Evolutionary conservation across 2,797 vertebrate species (phyloP).

Genomic region (Oophaga sylvatica): DNA sequence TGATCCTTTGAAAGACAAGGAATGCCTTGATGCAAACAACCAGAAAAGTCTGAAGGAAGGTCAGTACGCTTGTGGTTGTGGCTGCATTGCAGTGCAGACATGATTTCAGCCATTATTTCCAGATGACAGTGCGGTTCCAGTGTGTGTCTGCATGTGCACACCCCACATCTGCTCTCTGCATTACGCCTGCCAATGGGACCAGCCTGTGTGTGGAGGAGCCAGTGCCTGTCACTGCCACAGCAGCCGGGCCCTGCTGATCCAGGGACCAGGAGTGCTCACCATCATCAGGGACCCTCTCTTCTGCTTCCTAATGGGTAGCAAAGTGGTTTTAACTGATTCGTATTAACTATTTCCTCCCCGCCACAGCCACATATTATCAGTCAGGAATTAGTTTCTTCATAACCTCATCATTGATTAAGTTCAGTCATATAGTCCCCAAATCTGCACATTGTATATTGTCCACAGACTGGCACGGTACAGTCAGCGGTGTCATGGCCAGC

Average conservation of each 20-base stretch:
- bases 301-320: slow-evolving; percentile 21
- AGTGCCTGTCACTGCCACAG: background rate
- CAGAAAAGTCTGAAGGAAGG: slow-evolving; percentile 83
- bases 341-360: background rate
- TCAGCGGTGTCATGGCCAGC: background rate
- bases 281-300: slow-evolving; percentile 34
- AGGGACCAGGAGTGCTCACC: slow-evolving; percentile 26
- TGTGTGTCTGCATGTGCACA: slow-evolving; percentile 52
- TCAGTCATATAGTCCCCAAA: background rate
- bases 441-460: background rate
- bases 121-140: slow-evolving; percentile 24
- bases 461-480: background rate
- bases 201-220: background rate
- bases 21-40: slow-evolving; percentile 77
- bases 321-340: slow-evolving; percentile 27
- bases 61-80: slow-evolving; percentile 70
- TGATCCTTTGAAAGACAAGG: slow-evolving; percentile 76
- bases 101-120: slow-evolving; percentile 22
- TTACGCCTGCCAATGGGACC: slow-evolving; percentile 7
- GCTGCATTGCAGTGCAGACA: slow-evolving; percentile 18
- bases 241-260: slow-evolving; percentile 1
- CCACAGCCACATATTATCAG: background rate
- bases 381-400: background rate
- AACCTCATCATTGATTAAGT: background rate
- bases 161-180: slow-evolving; percentile 43